phyloP scores from a whole-genome alignment of 2,797 vertebrate genomes.

The Hyperoplus lanceolatus region DNA sequence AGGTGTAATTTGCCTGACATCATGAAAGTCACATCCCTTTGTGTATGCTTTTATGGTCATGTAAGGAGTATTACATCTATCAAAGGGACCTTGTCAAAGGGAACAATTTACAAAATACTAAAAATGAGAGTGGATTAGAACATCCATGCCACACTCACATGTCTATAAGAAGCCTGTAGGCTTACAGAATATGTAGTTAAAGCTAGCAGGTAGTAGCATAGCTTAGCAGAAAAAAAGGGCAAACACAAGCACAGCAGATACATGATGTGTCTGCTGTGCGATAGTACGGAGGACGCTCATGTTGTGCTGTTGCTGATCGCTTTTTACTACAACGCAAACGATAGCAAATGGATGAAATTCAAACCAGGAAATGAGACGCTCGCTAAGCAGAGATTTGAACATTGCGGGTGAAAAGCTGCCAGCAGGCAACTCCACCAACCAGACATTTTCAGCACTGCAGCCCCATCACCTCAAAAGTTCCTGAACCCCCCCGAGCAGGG shows the following conservation, averaged over 20 bases:
- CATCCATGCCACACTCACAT: not conserved
- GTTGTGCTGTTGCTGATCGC: too few species aligned
- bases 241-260: not conserved
- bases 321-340: too few species aligned
- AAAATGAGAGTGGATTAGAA: conserved; percentile 7
- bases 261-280: too few species aligned
- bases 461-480: too few species aligned
- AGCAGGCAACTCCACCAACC: too few species aligned
- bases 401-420: too few species aligned
- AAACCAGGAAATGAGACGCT: too few species aligned
- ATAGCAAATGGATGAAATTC: too few species aligned
- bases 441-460: too few species aligned
- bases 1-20: conserved; percentile 49
- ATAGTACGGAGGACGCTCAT: too few species aligned
- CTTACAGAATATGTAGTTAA: not conserved
- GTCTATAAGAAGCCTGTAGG: not conserved
- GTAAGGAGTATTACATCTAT: conserved; percentile 19
- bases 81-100: conserved; percentile 7
- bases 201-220: not conserved
- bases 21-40: conserved; percentile 45
- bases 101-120: conserved; percentile 19
- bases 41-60: conserved; percentile 28
- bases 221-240: not conserved
- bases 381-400: too few species aligned
- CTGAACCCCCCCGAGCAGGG: too few species aligned